phyloP scores from a whole-genome alignment of 1,140 invertebrate genomes.

The Papilio dardanus region DNA sequence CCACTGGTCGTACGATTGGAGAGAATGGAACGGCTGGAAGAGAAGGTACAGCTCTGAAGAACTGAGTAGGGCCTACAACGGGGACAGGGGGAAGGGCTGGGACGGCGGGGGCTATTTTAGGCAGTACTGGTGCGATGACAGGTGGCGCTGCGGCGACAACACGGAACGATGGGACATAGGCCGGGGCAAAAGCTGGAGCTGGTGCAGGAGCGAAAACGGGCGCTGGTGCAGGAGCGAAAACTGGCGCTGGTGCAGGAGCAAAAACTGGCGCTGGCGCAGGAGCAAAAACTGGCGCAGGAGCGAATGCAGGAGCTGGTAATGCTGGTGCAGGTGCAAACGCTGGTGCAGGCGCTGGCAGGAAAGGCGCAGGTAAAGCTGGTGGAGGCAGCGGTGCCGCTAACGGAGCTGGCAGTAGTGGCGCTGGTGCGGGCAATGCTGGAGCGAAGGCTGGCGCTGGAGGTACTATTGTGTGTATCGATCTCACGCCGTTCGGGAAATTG shows the following conservation, averaged over 20 bases:
- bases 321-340: conserved; percentile 40
- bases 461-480: conserved; percentile 71
- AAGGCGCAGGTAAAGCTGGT: conserved; percentile 40
- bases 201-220: conserved; percentile 33
- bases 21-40: conserved; percentile 49
- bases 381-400: conserved; percentile 40
- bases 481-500: conserved; percentile 68
- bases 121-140: conserved; percentile 40
- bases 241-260: conserved; percentile 35
- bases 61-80: conserved; percentile 38
- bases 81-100: conserved; percentile 45
- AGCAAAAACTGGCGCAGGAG: conserved; percentile 45
- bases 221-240: conserved; percentile 36
- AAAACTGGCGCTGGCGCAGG: conserved; percentile 29
- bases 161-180: conserved; percentile 43
- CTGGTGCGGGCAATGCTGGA: conserved; percentile 46
- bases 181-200: conserved; percentile 40
- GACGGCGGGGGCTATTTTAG: conserved; percentile 41
- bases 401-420: conserved; percentile 43
- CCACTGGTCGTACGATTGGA: conserved; percentile 54
- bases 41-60: conserved; percentile 44
- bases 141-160: conserved; percentile 32
- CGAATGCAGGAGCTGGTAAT: conserved; percentile 45
- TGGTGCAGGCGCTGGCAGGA: conserved; percentile 46
- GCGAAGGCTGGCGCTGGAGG: conserved; percentile 49